Evolutionary conservation across 2,888 invertebrate genomes (phyloP).

Genomic region (Oscheius sp.): DNA sequence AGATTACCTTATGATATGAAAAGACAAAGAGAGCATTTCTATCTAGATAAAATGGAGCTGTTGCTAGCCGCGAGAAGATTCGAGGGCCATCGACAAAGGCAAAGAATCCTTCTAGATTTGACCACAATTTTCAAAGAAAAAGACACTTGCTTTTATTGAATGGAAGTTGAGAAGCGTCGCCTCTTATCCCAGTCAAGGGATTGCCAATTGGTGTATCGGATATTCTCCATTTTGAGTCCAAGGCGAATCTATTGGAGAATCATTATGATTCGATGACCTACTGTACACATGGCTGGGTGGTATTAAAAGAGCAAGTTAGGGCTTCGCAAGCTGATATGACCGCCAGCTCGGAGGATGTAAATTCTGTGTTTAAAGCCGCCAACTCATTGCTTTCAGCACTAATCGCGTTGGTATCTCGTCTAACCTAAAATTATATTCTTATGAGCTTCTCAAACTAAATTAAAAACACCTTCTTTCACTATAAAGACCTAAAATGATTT

Average conservation of each 20-base stretch:
- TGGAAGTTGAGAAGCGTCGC: constrained; percentile 61
- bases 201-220: constrained; percentile 54
- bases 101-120: constrained; percentile 55
- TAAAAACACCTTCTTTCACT: too few relatives aligned
- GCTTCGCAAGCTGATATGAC: constrained; percentile 40
- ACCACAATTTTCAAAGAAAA: neutral
- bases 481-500: too few relatives aligned
- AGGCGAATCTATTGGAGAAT: constrained; percentile 35
- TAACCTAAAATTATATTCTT: neutral
- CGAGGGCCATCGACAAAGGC: constrained; percentile 60
- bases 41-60: constrained; percentile 56
- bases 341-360: neutral
- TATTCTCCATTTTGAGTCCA: constrained; percentile 49
- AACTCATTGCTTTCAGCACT: constrained; percentile 1
- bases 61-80: constrained; percentile 47
- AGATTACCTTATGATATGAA: constrained; percentile 61
- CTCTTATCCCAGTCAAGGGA: constrained; percentile 60
- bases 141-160: constrained; percentile 50
- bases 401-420: neutral
- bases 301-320: constrained; percentile 56
- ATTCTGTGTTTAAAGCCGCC: neutral
- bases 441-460: too few relatives aligned
- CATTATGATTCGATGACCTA: neutral
- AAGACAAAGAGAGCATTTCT: constrained; percentile 60
- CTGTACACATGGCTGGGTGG: constrained; percentile 45